Base-by-base conservation (phyloP, 2,888 invertebrate genomes). In the Xylocampa areola region DNA sequence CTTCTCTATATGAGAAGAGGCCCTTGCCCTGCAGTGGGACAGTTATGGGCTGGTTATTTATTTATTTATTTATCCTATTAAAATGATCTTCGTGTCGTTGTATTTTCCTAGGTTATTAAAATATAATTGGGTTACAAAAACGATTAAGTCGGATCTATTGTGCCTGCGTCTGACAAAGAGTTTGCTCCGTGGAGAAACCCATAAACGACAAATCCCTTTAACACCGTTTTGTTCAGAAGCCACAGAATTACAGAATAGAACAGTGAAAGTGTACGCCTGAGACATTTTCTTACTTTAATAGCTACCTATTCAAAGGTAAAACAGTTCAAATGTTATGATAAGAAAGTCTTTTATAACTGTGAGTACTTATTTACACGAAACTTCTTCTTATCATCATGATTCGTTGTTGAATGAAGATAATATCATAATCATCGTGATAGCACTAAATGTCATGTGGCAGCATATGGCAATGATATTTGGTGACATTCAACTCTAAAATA, bases 141-240 rank as follows among this genome's bases (percentile, higher is more conserved):
- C 37, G 39, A 60, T 60, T 51, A 50, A 25, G 37, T 16, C 13
- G 48, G 2, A 16, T 68, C 47, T 40, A 57, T 73, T 52, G 65
- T 53, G 36, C 32, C 19, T 43, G 21, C 21, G 5, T 8, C 10
- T 44, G 36, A 53, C 59, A 73, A 74, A 65, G 50, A 52, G 48
- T 32, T 69, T 40, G 50, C 52, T 51, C 13, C 29, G 25, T 45
- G 23, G 76, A 77, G 71, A 80, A 81, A 77, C 76, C 78, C 65
- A 68, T 75, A 70, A 76, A 77, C 73, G 54, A 70, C 70, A 77
- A 82, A 82, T 83, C 78, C 80, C 79, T 80, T 76, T 80, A 81
- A 77, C 80, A 73, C 75, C 70, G 74, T 73, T 74, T 73, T 49
- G 69, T 71, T 74, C 66, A 68, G 79, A 81, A 85, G 76, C 77